Evolutionary conservation across 2,113 vertebrate species (phyloP).

Genomic region (Psittacara wagleri): DNA sequence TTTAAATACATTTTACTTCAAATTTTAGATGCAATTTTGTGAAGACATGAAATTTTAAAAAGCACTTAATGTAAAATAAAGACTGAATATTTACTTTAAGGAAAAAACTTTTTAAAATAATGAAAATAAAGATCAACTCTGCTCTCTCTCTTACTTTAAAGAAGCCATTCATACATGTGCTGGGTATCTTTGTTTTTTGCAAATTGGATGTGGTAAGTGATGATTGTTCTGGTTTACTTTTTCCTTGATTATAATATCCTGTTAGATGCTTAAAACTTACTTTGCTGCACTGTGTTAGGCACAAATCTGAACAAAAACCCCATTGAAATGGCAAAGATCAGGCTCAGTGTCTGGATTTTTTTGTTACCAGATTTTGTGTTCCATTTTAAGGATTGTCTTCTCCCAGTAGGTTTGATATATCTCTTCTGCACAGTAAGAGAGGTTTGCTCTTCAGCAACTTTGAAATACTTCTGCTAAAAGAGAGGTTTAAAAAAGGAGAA

Average conservation of each 20-base stretch:
- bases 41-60: conserved; percentile 76
- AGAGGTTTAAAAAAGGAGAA: background rate
- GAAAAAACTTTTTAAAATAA: conserved; percentile 70
- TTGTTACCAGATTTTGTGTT: conserved; percentile 11
- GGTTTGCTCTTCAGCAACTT: conserved; percentile 16
- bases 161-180: conserved; percentile 76
- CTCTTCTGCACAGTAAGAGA: conserved; percentile 29
- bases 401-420: conserved; percentile 13
- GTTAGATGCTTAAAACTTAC: conserved; percentile 52
- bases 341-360: conserved; percentile 21
- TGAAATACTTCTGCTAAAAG: conserved; percentile 27
- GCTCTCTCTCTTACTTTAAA: conserved; percentile 78
- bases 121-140: conserved; percentile 82
- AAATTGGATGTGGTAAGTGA: conserved; percentile 80
- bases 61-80: conserved; percentile 79
- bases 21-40: conserved; percentile 76
- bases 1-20: conserved; percentile 76
- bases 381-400: conserved; percentile 18
- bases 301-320: conserved; percentile 14
- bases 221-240: conserved; percentile 65
- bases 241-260: conserved; percentile 44
- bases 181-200: conserved; percentile 77
- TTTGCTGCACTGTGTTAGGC: conserved; percentile 53
- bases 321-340: conserved; percentile 35
- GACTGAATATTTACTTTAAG: conserved; percentile 75